A percentile compares a stretch with the other conserved stretches of the same genome.
phyloP scores from a whole-genome alignment of 2,113 vertebrate genomes.

The Archilochus colubris region DNA sequence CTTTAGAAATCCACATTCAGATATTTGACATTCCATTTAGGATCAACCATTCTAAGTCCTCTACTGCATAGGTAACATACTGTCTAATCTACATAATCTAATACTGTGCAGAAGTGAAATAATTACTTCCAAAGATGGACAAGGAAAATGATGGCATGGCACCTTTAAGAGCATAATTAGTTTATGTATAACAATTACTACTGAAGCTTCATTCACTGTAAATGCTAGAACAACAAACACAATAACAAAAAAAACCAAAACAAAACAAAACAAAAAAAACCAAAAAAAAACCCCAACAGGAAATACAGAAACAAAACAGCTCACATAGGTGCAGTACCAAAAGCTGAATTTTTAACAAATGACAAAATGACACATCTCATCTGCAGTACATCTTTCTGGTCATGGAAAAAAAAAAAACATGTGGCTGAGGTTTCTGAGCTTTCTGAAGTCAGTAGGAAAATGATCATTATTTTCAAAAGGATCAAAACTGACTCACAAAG shows the following conservation, averaged over 20 bases:
- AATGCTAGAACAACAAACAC: background rate
- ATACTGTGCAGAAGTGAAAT: background rate
- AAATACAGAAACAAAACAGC: background rate
- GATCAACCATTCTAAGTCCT: background rate
- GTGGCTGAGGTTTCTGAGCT: background rate
- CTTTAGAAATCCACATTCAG: background rate
- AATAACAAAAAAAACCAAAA: background rate
- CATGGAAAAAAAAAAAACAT: background rate
- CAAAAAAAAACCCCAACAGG: too few species aligned
- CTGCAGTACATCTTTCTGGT: background rate
- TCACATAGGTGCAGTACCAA: background rate
- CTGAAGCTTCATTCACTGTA: background rate
- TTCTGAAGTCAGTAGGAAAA: background rate
- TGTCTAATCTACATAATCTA: background rate
- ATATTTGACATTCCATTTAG: conserved; percentile 14
- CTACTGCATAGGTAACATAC: background rate
- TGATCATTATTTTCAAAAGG: conserved; percentile 23
- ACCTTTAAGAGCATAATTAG: background rate
- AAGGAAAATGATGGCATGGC: background rate
- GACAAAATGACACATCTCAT: conserved; percentile 15
- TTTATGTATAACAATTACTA: background rate
- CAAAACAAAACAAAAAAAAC: background rate
- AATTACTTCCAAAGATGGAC: background rate
- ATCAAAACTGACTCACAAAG: conserved; percentile 37
- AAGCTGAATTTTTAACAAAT: conserved; percentile 8